Conservation (phyloP, 2,888 invertebrate species). For the Steinernema scapterisci region DNA sequence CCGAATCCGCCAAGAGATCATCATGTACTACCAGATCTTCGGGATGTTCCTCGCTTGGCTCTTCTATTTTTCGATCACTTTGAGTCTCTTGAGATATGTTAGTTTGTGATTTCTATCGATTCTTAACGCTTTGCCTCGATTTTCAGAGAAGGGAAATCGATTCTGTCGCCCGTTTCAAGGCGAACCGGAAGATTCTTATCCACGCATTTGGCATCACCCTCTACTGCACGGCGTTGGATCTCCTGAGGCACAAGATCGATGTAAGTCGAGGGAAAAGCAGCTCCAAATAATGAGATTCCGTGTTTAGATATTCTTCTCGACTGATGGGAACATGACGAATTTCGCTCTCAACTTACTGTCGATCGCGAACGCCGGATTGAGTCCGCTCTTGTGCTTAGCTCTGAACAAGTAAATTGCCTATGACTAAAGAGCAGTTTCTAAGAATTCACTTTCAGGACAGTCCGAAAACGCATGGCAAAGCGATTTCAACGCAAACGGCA, state of each 20-base stretch:
- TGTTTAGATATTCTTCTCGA: neutral
- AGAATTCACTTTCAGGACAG: neutral
- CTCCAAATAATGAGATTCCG: neutral
- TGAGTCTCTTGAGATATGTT: too few species aligned
- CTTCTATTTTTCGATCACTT: constrained; percentile 2
- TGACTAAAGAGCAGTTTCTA: neutral
- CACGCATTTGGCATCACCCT: neutral
- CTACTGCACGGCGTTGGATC: neutral
- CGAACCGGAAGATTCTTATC: neutral
- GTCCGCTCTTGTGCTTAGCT: neutral
- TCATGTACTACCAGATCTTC: constrained; percentile 4
- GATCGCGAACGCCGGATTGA: neutral
- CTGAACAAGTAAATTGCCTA: neutral
- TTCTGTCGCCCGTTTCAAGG: neutral
- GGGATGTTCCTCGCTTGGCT: neutral
- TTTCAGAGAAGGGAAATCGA: neutral
- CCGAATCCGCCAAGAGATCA: neutral
- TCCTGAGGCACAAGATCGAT: neutral
- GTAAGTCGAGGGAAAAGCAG: neutral
- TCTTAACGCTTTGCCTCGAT: too few species aligned
- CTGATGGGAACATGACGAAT: neutral
- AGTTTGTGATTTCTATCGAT: too few species aligned
- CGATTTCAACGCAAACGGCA: too few species aligned
- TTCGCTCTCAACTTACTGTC: neutral
- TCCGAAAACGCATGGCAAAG: neutral